These are phyloP conservation scores for Agriopis marginaria DNA, from an alignment of 2,888 invertebrate species.

Conservation along the genomic window DNA sequence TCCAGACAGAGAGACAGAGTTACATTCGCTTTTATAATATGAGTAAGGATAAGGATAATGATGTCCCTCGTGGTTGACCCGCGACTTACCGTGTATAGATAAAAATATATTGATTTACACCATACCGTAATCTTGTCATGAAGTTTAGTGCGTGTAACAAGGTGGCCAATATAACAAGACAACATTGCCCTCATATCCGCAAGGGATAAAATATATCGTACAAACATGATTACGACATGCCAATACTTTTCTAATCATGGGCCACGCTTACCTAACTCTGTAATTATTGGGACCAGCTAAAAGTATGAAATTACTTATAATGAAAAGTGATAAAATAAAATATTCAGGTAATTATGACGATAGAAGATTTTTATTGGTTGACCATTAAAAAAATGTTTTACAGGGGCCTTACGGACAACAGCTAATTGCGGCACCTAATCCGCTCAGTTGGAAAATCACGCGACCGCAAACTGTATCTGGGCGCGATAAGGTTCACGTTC, in stretches of 20 bases:
- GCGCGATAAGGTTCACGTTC: too few relatives aligned
- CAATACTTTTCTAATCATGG: conserved; percentile 37
- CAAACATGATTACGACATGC: conserved; percentile 36
- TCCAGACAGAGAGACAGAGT: too few relatives aligned
- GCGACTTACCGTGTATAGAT: background rate
- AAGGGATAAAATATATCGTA: conserved; percentile 25
- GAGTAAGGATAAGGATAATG: too few relatives aligned
- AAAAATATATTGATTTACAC: background rate
- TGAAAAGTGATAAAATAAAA: too few relatives aligned
- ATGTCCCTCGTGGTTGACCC: too few relatives aligned
- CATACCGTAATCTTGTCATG: background rate
- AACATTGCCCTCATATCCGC: conserved; percentile 17
- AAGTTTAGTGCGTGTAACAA: conserved; percentile 14
- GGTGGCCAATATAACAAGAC: conserved; percentile 22
- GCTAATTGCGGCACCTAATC: too few relatives aligned
- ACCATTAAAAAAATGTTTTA: too few relatives aligned
- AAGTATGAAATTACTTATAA: background rate
- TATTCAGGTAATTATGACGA: background rate
- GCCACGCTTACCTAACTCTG: background rate
- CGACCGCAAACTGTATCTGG: too few relatives aligned
- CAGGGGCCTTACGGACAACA: too few relatives aligned
- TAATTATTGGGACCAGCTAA: conserved; percentile 1
- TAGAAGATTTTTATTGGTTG: background rate
- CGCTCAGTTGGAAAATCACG: too few relatives aligned
- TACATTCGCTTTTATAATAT: too few relatives aligned